Evolutionary conservation across 2,113 vertebrate species (phyloP).

Genomic region (Aldabrachelys gigantea): DNA sequence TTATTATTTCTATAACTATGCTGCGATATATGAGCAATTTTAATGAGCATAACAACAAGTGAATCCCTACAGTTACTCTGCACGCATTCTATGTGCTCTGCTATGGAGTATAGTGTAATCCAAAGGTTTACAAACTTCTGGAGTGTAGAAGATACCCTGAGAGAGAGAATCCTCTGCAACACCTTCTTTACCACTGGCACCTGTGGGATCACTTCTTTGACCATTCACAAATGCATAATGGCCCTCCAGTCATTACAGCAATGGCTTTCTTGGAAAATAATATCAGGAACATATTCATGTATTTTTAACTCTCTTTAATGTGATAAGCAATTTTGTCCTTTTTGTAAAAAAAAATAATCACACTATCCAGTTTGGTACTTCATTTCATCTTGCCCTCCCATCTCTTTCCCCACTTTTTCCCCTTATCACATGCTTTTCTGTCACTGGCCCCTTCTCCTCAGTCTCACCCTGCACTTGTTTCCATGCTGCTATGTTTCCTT

Average conservation of each 20-base stretch:
- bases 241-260: neutral
- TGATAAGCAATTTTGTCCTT: neutral
- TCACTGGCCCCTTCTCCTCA: neutral
- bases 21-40: constrained; percentile 57
- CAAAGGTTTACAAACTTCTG: neutral
- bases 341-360: neutral
- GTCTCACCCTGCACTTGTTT: neutral
- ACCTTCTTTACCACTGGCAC: neutral
- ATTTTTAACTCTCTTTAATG: neutral
- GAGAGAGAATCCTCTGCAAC: neutral
- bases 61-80: constrained; percentile 12
- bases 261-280: neutral
- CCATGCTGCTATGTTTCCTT: neutral
- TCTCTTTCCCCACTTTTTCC: neutral
- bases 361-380: neutral
- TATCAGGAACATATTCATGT: neutral
- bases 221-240: neutral
- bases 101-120: neutral
- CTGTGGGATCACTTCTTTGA: neutral
- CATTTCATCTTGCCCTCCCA: neutral
- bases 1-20: constrained; percentile 66
- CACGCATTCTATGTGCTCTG: neutral
- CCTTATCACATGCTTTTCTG: neutral
- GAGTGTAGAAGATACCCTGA: neutral
- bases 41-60: constrained; percentile 57